Evolutionary conservation across 92 coral and sea anemone species (phyloP).

Genomic region (Isaurus tuberculatus): DNA sequence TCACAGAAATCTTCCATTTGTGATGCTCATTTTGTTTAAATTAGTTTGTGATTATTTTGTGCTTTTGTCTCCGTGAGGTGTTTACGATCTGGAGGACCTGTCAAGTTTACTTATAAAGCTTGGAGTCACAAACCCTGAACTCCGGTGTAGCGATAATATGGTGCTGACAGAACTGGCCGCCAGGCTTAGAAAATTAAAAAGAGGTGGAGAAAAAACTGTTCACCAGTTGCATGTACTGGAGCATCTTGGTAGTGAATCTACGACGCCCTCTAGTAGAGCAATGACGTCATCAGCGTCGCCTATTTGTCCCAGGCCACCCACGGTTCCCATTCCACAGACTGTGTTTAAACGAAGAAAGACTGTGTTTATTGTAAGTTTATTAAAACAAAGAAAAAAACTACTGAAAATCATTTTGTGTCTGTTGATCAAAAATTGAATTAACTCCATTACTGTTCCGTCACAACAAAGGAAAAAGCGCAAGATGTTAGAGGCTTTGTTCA

Average conservation of each 20-base stretch:
- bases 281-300: slow-evolving; percentile 8
- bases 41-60: too few species aligned
- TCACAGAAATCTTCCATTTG: too few species aligned
- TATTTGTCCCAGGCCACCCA: not conserved
- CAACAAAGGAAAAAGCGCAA: too few species aligned
- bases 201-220: not conserved
- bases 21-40: too few species aligned
- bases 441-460: too few species aligned
- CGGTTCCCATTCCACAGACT: not conserved
- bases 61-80: not conserved
- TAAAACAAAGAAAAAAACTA: not conserved
- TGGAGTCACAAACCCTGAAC: slow-evolving; percentile 24
- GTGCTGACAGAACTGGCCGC: slow-evolving; percentile 32
- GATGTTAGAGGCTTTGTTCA: too few species aligned
- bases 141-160: slow-evolving; percentile 40
- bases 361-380: slow-evolving; percentile 36
- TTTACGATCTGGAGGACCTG: slow-evolving; percentile 34
- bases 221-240: not conserved
- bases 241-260: not conserved
- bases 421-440: not conserved
- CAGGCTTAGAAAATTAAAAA: not conserved
- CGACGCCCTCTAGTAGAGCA: slow-evolving; percentile 27
- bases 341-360: slow-evolving; percentile 23
- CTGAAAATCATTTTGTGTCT: not conserved
- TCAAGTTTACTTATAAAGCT: slow-evolving; percentile 9